Percentiles rank a stretch among this genome's conserved stretches.
phyloP scores from a whole-genome alignment of 2,888 invertebrate species.

The Callinectes sapidus region DNA sequence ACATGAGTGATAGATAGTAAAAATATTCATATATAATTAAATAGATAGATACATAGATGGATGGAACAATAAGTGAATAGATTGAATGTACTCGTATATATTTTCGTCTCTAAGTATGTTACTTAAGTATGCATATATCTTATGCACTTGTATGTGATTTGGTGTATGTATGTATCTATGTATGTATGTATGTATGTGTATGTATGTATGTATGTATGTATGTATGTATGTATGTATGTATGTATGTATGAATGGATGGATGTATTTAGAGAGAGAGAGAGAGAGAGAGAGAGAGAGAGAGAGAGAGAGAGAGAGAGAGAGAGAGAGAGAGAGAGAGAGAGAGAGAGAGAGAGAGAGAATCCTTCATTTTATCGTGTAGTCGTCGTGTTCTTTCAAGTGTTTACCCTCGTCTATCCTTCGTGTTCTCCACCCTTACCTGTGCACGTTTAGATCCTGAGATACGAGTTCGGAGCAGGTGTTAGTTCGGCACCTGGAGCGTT shows the following conservation, averaged over 20 bases:
- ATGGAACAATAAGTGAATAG: background rate
- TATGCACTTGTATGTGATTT: background rate
- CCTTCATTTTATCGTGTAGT: slow-evolving; percentile 3
- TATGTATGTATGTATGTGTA: too few species aligned
- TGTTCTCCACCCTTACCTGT: slow-evolving; percentile 25
- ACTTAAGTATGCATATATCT: too few species aligned
- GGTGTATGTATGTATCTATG: background rate
- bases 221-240: too few species aligned
- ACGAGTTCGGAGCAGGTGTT: slow-evolving; percentile 19
- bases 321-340: slow-evolving; percentile 26
- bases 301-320: slow-evolving; percentile 35
- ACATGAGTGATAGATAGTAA: too few species aligned
- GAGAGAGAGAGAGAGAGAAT: slow-evolving; percentile 36
- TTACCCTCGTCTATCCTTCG: background rate
- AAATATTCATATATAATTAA: too few species aligned
- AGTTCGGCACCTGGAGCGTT: slow-evolving; percentile 28
- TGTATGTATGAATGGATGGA: too few species aligned
- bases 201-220: too few species aligned
- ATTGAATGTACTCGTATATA: too few species aligned
- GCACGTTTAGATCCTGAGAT: slow-evolving; percentile 25
- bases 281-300: slow-evolving; percentile 46
- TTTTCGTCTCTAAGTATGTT: too few species aligned
- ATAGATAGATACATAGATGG: background rate
- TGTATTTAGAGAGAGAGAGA: too few species aligned
- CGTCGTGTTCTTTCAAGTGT: slow-evolving; percentile 30